Conservation (phyloP, 2,797 vertebrate species). For the Momotus momota region DNA sequence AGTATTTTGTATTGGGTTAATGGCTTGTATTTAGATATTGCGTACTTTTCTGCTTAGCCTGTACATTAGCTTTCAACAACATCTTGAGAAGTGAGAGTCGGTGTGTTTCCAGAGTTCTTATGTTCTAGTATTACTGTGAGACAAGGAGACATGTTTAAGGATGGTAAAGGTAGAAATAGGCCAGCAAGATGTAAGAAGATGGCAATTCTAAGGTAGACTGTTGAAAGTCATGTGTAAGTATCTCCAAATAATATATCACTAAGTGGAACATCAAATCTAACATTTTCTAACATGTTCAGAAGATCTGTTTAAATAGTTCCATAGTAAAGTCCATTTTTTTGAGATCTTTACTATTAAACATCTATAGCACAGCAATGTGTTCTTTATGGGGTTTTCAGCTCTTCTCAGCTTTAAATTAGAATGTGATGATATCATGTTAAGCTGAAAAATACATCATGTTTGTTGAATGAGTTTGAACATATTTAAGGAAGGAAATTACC, state of each 20-base stretch:
- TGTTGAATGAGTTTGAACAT: not conserved
- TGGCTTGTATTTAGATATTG: not conserved
- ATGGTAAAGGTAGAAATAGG: not conserved
- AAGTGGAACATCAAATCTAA: not conserved
- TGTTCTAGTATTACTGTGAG: not conserved
- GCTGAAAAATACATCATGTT: not conserved
- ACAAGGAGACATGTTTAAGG: not conserved
- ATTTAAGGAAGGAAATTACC: not conserved
- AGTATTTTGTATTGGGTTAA: not conserved
- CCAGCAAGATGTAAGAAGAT: not conserved
- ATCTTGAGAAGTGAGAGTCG: not conserved
- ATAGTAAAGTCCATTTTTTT: not conserved
- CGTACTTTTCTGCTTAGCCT: not conserved
- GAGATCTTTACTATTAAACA: slow-evolving; percentile 36
- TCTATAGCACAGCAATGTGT: not conserved
- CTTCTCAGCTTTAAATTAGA: slow-evolving; percentile 3
- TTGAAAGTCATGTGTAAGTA: not conserved
- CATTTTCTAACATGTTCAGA: not conserved
- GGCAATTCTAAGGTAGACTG: not conserved
- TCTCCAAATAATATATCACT: not conserved
- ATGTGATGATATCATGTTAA: not conserved
- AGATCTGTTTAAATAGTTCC: slow-evolving; percentile 5
- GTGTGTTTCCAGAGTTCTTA: not conserved
- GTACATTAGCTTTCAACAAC: not conserved
- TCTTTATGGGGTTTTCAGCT: not conserved